phyloP scores from a whole-genome alignment of 2,113 vertebrate genomes.

The Centropus unirufus region DNA sequence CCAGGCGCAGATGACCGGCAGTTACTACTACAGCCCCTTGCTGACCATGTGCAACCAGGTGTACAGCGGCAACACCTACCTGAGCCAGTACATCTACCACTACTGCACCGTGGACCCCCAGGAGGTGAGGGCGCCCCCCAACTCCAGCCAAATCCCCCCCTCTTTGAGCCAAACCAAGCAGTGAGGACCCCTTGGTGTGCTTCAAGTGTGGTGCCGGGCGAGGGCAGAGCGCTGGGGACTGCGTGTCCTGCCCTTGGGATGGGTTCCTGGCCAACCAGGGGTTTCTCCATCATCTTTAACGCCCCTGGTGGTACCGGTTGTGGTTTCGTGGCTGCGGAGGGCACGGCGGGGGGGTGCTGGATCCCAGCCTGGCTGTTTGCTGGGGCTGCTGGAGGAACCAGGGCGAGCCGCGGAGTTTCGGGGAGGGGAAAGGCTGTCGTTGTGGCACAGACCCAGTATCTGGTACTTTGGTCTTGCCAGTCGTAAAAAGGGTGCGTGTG shows the following conservation, averaged over 20 bases:
- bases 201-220: accelerated
- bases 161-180: not conserved
- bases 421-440: not conserved
- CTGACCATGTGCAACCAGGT: constrained; percentile 81
- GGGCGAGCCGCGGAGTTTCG: not conserved
- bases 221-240: not conserved
- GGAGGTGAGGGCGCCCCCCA: constrained; percentile 73
- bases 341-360: not conserved
- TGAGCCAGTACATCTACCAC: constrained; percentile 86
- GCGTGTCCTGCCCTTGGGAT: not conserved
- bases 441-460: not conserved
- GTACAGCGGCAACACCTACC: constrained; percentile 67
- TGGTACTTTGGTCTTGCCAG: not conserved
- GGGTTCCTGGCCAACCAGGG: not conserved
- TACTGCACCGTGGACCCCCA: constrained; percentile 91
- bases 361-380: not conserved
- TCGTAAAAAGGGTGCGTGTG: not conserved
- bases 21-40: constrained; percentile 83
- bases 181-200: not conserved
- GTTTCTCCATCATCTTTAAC: accelerated
- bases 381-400: not conserved
- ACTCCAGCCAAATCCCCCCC: accelerated
- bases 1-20: constrained; percentile 82
- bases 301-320: not conserved
- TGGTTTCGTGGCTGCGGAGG: accelerated